Base-by-base conservation (phyloP, 2,797 vertebrate genomes). In the Myotis planiceps region DNA sequence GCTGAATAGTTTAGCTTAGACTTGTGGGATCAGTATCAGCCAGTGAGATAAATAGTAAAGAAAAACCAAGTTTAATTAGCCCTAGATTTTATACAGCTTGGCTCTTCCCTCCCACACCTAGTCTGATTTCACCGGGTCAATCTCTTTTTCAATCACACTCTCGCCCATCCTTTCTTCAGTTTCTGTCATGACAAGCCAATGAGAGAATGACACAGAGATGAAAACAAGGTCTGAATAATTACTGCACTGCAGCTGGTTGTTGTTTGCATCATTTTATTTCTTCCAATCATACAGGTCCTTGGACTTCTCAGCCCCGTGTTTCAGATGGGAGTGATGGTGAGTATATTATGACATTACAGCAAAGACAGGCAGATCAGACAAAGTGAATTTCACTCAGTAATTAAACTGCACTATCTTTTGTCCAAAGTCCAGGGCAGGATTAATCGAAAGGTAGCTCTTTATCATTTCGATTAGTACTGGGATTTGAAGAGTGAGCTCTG, bases 331-430 rank as follows among this genome's bases (percentile, higher is more conserved):
- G 95, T 95, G 92, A 98, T 97, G 95, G 93, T 98, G 98, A 98
- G 98, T 98, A 98, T 98, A 98, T 98, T 98, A 98, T 97, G 97
- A 98, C 98, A 98, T 98, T 98, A 98, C 92, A 97, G 97, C 92
- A 97, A 97, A 98, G 98, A 97, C 98, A 97, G 97, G 98, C 98
- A 98, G 98, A 99, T 99, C 98, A 98, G 98, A 98, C 98, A 98
- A 98, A 98, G 98, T 98, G 98, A 98, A 99, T 99, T 99, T 99
- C 98, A 96, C 96, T 98, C 98, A 97, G 98, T 98, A 99, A 99
- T 98, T 99, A 98, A 99, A 99, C 98, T 97, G 97, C 98, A 95
- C 97, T 98, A 98, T 98, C 98, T 98, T 98, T 98, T 92, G 74
- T 98, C 97, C 98, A 97, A 98, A 98, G 98, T 98, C 98, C 97